Evolutionary conservation across 2,888 invertebrate genomes (phyloP).

Genomic region (Phragmatobia fuliginosa): DNA sequence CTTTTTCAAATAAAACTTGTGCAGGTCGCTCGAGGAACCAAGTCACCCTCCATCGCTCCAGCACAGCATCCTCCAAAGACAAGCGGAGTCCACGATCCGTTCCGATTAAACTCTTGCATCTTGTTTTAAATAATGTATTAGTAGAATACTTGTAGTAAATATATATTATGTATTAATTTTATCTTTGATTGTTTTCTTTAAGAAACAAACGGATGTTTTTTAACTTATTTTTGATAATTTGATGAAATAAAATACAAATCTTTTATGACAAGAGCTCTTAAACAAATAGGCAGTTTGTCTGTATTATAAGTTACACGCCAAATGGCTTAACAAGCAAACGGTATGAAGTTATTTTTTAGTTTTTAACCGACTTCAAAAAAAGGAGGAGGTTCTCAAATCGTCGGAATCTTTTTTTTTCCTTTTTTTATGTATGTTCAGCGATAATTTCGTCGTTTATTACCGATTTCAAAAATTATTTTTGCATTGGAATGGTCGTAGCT

Average conservation of each 20-base stretch:
- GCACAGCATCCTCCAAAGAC: constrained; percentile 25
- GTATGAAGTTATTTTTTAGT: too few species aligned
- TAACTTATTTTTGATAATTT: not conserved
- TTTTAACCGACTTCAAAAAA: too few species aligned
- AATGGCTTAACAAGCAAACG: too few species aligned
- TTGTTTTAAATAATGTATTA: not conserved
- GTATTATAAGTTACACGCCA: too few species aligned
- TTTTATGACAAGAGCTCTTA: not conserved
- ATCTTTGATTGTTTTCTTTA: not conserved
- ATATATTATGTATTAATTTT: not conserved
- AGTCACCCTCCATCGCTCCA: constrained; percentile 30
- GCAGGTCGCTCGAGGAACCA: constrained; percentile 39
- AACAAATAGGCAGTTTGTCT: not conserved
- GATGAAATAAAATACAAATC: not conserved
- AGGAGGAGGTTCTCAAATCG: too few species aligned
- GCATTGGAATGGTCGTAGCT: too few species aligned
- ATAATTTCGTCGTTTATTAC: too few species aligned
- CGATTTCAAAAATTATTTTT: too few species aligned
- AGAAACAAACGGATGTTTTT: not conserved
- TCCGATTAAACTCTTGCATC: not conserved
- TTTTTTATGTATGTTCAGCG: too few species aligned
- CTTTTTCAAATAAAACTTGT: not conserved
- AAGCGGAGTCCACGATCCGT: not conserved
- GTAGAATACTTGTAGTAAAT: constrained; percentile 3
- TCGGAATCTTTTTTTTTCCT: too few species aligned